Base-by-base conservation (phyloP, 35 echinoderm and acorn worm species). In the Apostichopus parvimensis region DNA sequence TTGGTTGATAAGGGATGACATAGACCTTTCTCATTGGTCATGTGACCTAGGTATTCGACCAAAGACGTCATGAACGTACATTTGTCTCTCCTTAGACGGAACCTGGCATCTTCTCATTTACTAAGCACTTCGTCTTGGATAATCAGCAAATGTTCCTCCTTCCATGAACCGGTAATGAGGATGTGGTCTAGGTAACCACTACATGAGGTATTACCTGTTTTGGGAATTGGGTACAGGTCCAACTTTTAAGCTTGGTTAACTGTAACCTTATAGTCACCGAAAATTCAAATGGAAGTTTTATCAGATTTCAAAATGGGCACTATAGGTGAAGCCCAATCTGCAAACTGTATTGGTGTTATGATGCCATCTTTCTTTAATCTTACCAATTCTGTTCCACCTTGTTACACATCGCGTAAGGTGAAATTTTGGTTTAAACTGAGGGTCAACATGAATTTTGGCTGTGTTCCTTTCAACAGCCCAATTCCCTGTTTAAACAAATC, bases 11-110 rank as follows among this genome's bases (percentile, higher is more conserved):
- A 88, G 0, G 87, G 94, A 64, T 91, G 91, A 28, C 26, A 28
- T 28, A 95, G 45, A 57, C 92, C 94, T 22, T 93, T 72, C 1
- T 85, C 86, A 57, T 89, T 79, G 53, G 91, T 94, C 4, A 56
- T 55, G 66, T 95, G 90, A 7, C 93, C 93, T 18, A 94, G n/a
- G 55, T 94, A 94, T 55, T 83, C 66, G 6, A 94, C 88, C 4
- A 59, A 82, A 22, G 78, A 61, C 12, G 17, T 23, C 78, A 91
- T 65, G 66, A 95, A 95, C 11, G 45, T 59, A 73, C 83, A 92
- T 53, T 90, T 95, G 8, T 54, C 58, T 24, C 52, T 60, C 75
- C 80, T 92, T 1, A 92, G 80, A 7, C 90, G 70, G 6, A 92
- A 56, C 7, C 90, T 78, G 11, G 56, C 65, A 8, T 61, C 6